A percentile compares a stretch with the other conserved stretches of the same genome.
Evolutionary conservation across 1,140 invertebrate species (phyloP).

Genomic region (Bombus impatiens): DNA sequence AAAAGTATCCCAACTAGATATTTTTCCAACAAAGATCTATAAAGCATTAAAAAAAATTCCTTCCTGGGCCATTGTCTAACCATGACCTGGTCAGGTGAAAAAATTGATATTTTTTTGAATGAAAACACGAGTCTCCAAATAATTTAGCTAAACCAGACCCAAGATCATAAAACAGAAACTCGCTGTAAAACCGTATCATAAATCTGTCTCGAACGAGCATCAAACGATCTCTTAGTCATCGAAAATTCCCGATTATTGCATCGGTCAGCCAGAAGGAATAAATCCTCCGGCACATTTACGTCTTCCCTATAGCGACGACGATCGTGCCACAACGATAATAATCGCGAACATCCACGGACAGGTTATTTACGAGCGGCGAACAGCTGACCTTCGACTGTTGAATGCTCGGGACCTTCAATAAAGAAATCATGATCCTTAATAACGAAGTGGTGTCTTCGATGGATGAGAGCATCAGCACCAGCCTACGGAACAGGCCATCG

Average conservation of each 20-base stretch:
- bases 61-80: accelerated
- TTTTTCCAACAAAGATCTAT: neutral
- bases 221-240: neutral
- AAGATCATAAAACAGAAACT: neutral
- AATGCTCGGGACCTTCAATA: constrained; percentile 93
- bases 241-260: neutral
- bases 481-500: constrained; percentile 92
- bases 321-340: neutral
- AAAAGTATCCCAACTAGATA: neutral
- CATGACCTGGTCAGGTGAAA: neutral
- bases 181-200: neutral
- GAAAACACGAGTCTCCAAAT: neutral
- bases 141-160: neutral
- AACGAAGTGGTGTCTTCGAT: constrained; percentile 90
- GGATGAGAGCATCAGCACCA: constrained; percentile 88
- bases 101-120: too few relatives aligned
- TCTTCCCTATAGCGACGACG: neutral
- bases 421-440: constrained; percentile 92
- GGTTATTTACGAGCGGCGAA: constrained; percentile 30
- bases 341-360: constrained; percentile 20
- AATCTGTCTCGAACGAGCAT: neutral
- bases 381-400: constrained; percentile 88
- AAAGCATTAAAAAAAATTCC: too few relatives aligned
- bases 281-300: constrained; percentile 10
- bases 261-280: neutral